Conservation (phyloP, 30 jellyfish, hydroid and myxozoan genomes). For the Chrysaora quinquecirrha region DNA sequence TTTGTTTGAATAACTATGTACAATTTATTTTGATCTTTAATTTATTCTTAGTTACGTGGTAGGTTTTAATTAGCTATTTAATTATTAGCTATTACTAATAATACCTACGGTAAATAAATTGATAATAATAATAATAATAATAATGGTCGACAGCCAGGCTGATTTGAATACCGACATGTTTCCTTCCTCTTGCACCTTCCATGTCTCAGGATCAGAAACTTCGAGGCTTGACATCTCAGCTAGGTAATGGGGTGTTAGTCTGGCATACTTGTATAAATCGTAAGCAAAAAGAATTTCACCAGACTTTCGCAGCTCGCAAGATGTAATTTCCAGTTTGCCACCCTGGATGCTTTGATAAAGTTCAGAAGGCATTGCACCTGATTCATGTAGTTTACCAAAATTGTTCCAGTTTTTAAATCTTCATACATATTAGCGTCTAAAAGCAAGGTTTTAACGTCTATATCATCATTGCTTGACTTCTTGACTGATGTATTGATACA, state of each 20-base stretch:
- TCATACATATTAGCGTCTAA: slow-evolving; percentile 31
- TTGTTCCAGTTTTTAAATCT: slow-evolving; percentile 27
- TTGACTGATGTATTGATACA: background rate
- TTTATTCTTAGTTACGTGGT: too few relatives aligned
- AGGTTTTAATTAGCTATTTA: too few relatives aligned
- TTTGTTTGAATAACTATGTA: too few relatives aligned
- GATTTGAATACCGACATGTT: slow-evolving; percentile 48
- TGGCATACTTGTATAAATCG: slow-evolving; percentile 15
- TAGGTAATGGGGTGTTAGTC: slow-evolving; percentile 18
- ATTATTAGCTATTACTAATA: too few relatives aligned
- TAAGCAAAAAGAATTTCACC: slow-evolving; percentile 18
- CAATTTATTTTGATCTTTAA: too few relatives aligned
- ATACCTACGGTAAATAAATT: too few relatives aligned
- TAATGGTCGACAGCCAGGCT: slow-evolving; percentile 34
- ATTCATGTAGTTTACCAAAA: slow-evolving; percentile 21
- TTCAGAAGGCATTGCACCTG: slow-evolving; percentile 34
- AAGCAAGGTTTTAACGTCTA: slow-evolving; percentile 39
- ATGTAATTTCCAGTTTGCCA: slow-evolving; percentile 27
- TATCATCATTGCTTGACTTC: slow-evolving; percentile 33
- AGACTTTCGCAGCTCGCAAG: slow-evolving; percentile 32
- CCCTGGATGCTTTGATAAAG: slow-evolving; percentile 27
- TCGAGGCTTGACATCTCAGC: slow-evolving; percentile 19
- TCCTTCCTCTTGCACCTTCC: slow-evolving; percentile 24
- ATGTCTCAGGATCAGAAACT: slow-evolving; percentile 11
- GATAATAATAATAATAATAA: too few relatives aligned